Conservation (phyloP, 1,140 invertebrate genomes). For the Papilio aristodemus region DNA sequence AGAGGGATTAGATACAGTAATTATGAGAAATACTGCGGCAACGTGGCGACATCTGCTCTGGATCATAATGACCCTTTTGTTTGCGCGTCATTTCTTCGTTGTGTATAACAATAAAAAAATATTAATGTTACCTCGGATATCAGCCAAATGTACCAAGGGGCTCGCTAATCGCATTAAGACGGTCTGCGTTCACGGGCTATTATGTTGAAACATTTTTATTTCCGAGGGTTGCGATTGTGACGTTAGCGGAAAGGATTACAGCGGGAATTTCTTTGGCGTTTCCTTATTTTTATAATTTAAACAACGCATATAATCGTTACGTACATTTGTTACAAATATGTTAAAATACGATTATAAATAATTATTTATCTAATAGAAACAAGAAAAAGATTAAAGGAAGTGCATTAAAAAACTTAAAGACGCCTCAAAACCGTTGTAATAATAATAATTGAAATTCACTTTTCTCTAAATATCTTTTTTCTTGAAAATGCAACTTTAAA, state of each 20-base stretch:
- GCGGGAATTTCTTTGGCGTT: slow-evolving; percentile 34
- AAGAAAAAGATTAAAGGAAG: background rate
- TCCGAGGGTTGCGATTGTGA: slow-evolving; percentile 44
- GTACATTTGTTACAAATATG: background rate
- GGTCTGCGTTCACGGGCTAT: slow-evolving; percentile 69
- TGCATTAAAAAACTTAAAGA: too few species aligned
- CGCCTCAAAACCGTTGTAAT: too few species aligned
- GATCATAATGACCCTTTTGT: slow-evolving; percentile 65
- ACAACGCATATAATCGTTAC: background rate
- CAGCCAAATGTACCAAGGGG: slow-evolving; percentile 54
- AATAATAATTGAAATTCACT: too few species aligned
- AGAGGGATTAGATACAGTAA: background rate
- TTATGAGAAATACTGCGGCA: background rate
- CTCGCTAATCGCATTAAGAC: slow-evolving; percentile 68
- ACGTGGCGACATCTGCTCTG: slow-evolving; percentile 37
- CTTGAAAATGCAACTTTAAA: too few species aligned
- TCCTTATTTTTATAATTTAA: slow-evolving; percentile 22
- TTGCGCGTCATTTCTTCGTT: slow-evolving; percentile 65
- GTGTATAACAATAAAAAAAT: slow-evolving; percentile 65
- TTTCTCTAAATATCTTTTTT: too few species aligned
- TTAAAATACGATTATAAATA: background rate
- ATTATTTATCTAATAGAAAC: background rate
- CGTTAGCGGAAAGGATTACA: slow-evolving; percentile 55
- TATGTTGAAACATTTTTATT: slow-evolving; percentile 68
- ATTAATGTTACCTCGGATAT: slow-evolving; percentile 52